These are phyloP conservation scores for Musca vetustissima DNA, from an alignment of 1,140 invertebrate species.

Conservation along the genomic window DNA sequence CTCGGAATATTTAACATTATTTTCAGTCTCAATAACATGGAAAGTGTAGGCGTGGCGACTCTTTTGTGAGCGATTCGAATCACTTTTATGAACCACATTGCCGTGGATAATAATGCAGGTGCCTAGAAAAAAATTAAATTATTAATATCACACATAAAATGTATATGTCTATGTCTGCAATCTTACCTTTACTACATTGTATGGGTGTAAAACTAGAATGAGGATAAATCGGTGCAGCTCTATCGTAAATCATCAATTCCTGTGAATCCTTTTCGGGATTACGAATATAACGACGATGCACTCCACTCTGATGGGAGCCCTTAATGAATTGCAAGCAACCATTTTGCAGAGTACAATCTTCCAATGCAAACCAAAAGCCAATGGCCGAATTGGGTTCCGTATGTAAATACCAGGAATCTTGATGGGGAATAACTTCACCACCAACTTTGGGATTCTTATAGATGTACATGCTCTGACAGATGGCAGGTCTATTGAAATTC, in stretches of 20 bases:
- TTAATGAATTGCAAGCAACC: slow-evolving; percentile 92
- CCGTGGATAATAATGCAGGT: slow-evolving; percentile 89
- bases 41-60: slow-evolving; percentile 95
- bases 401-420: slow-evolving; percentile 85
- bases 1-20: slow-evolving; percentile 70
- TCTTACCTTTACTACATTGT: slow-evolving; percentile 76
- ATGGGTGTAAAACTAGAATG: slow-evolving; percentile 76
- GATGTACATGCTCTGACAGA: slow-evolving; percentile 97
- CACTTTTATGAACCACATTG: slow-evolving; percentile 90
- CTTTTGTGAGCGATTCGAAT: slow-evolving; percentile 76
- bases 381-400: slow-evolving; percentile 74
- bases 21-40: slow-evolving; percentile 83
- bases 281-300: slow-evolving; percentile 69
- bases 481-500: slow-evolving; percentile 74
- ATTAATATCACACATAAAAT: background rate
- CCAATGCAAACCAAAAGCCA: slow-evolving; percentile 94
- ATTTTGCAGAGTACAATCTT: slow-evolving; percentile 89
- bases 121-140: slow-evolving; percentile 62
- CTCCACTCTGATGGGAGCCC: slow-evolving; percentile 84
- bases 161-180: background rate
- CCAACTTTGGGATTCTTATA: slow-evolving; percentile 94
- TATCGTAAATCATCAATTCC: slow-evolving; percentile 67
- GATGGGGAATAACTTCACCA: slow-evolving; percentile 84
- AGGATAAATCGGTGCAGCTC: slow-evolving; percentile 70
- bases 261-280: slow-evolving; percentile 67